Base-by-base conservation (phyloP, 2,888 invertebrate species). In the Pasiphila rectangulata region DNA sequence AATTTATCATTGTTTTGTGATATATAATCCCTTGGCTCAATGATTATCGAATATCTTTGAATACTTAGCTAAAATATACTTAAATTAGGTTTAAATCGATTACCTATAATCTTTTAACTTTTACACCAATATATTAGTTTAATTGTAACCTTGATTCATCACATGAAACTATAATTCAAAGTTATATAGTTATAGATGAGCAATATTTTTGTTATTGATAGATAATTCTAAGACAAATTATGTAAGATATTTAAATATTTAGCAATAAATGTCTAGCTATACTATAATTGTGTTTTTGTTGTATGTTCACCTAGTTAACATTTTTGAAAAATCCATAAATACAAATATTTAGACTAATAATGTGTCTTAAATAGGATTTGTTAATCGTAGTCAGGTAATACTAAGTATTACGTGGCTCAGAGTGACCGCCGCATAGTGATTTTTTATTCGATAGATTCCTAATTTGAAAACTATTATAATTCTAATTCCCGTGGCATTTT, bases 181-280 rank as follows among this genome's bases (percentile, higher is more conserved):
- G 21, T 40, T 51, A 44, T 20, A 56, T 54, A 54, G 52, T 56
- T 54, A 72, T 79, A 83, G 69, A 72, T 60, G 68, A 82, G 81
- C 79, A 81, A 83, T 84, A 84, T 85, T 83, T 83, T 85, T 84
- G 83, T 84, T 84, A 81, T 68, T 83, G 83, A 72, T 57, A 47
- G 83, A 72, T 57, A 47, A 54, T 48, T 57, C 54, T 79, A 81
- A 79, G 79, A 69, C 63, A 69, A 71, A 63, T 32, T 63, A 69
- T 83, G 81, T 83, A 79, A 78, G 75, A 74, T 78, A 78, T 77
- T 77, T 74, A 71, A 69, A 75, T 74, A 70, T 66, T 72, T 78
- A 77, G 69, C 74, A 86, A 86, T 85, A 86, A 86, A 86, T 73
- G 72, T 72, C 64, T 63, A 75, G 60, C 77, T 75, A 77, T 66